Conservation (phyloP, 2,113 vertebrate genomes). For the Phaetusa simplex region DNA sequence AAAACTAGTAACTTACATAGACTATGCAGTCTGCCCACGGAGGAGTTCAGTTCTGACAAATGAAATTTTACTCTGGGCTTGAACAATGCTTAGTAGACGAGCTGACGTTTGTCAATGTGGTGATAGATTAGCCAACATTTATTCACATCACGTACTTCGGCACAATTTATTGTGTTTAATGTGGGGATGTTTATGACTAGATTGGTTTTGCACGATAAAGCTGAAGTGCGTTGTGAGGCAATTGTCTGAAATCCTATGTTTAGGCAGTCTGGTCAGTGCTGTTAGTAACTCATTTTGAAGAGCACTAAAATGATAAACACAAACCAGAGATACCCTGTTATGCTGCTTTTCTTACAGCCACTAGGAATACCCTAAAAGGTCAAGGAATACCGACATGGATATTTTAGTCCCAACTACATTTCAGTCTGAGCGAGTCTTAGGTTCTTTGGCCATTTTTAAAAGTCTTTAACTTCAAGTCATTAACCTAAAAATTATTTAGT, state of each 20-base stretch:
- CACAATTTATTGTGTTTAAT: constrained; percentile 5
- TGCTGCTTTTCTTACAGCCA: constrained; percentile 7
- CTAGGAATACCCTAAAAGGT: constrained; percentile 15
- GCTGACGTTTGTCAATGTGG: neutral
- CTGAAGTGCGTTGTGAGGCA: neutral
- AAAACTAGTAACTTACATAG: neutral
- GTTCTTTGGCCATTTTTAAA: neutral
- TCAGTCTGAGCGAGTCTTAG: neutral
- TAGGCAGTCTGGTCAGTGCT: constrained; percentile 6
- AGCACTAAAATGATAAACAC: constrained; percentile 3
- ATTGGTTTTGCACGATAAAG: constrained; percentile 16
- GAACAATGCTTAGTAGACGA: neutral
- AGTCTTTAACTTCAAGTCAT: neutral
- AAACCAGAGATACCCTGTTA: neutral
- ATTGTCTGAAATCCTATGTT: neutral
- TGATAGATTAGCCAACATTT: neutral
- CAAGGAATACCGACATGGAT: neutral
- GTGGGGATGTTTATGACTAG: constrained; percentile 17
- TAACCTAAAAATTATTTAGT: neutral
- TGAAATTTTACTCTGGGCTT: neutral
- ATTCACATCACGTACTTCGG: neutral
- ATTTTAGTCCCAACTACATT: neutral
- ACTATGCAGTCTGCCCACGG: neutral
- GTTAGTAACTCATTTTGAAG: neutral
- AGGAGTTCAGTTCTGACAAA: neutral